phyloP scores from a whole-genome alignment of 2,113 vertebrate genomes.

The Pterocles orientalis region DNA sequence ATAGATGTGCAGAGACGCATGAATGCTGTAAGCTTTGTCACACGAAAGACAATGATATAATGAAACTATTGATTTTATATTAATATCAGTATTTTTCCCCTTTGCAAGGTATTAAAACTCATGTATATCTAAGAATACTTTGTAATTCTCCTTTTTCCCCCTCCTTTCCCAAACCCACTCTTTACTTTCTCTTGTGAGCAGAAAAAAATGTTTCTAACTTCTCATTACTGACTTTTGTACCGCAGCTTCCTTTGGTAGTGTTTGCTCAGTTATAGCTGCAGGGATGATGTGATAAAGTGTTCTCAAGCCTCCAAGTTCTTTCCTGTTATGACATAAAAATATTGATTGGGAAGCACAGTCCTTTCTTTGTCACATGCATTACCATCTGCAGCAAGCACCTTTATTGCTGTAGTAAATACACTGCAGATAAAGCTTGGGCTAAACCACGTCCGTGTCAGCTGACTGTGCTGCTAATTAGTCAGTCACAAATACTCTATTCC shows the following conservation, averaged over 20 bases:
- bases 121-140: background rate
- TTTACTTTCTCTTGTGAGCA: background rate
- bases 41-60: background rate
- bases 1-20: background rate
- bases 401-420: background rate
- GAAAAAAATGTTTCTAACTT: background rate
- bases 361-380: background rate
- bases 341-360: background rate
- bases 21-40: background rate
- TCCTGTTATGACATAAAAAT: background rate
- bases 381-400: background rate
- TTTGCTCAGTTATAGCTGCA: background rate
- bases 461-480: background rate
- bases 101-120: background rate
- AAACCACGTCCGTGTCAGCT: background rate
- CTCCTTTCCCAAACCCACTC: accelerated
- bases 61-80: background rate
- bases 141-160: background rate
- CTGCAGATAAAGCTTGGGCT: background rate
- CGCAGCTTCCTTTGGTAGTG: background rate
- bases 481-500: background rate
- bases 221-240: background rate
- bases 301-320: background rate
- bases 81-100: background rate
- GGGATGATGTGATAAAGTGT: background rate